A percentile compares a stretch with the other conserved stretches of the same genome.
phyloP scores from a whole-genome alignment of 2,888 invertebrate genomes.

The Globia sparganii region DNA sequence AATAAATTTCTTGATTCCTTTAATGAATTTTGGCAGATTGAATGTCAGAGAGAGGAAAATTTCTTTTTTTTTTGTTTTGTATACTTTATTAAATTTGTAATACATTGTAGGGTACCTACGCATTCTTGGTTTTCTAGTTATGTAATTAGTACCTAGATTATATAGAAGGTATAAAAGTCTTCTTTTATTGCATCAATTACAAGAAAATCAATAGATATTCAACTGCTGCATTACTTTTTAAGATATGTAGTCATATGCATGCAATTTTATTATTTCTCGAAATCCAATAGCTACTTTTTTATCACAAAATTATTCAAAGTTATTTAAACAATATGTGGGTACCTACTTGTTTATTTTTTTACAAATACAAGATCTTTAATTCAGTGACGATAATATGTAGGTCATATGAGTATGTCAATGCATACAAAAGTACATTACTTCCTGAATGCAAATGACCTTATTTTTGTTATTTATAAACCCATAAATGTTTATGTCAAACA shows the following conservation, averaged over 20 bases:
- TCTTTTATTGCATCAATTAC: not conserved
- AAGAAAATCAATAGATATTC: not conserved
- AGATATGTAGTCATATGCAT: not conserved
- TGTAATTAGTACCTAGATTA: not conserved
- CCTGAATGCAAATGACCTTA: slow-evolving; percentile 75
- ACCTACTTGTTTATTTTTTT: slow-evolving; percentile 9
- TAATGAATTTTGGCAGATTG: slow-evolving; percentile 38
- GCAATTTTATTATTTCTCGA: not conserved
- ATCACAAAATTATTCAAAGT: slow-evolving; percentile 3
- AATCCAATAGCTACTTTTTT: not conserved
- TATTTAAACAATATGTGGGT: slow-evolving; percentile 9
- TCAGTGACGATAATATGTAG: slow-evolving; percentile 55
- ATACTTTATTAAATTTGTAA: not conserved
- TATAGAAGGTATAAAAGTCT: not conserved
- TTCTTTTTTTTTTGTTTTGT: not conserved
- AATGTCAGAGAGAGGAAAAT: not conserved
- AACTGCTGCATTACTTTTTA: not conserved
- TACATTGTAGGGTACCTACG: not conserved
- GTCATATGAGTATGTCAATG: slow-evolving; percentile 41
- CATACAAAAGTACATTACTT: slow-evolving; percentile 66
- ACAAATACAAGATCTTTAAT: slow-evolving; percentile 28
- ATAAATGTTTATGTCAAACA: slow-evolving; percentile 43
- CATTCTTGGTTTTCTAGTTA: not conserved
- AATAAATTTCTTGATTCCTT: slow-evolving; percentile 37
- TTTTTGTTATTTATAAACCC: slow-evolving; percentile 69